Percentiles rank a stretch among this genome's conserved stretches.
Conservation (phyloP, 2,888 invertebrate genomes). For the Geotrupes spiniger region DNA sequence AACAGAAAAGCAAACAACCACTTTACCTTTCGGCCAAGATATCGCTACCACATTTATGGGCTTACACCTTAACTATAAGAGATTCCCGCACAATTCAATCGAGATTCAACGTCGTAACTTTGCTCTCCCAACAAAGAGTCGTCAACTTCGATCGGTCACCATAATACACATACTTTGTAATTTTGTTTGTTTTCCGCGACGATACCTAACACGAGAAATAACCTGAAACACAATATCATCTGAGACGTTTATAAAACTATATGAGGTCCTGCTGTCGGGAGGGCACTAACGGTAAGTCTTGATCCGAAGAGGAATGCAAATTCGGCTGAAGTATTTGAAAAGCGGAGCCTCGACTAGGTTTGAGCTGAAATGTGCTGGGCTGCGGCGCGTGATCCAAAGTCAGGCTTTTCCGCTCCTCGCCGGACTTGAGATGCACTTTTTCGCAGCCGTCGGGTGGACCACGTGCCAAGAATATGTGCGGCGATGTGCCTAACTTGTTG, state of each 20-base stretch:
- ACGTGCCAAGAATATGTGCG: constrained; percentile 80
- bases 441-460: constrained; percentile 91
- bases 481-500: constrained; percentile 72
- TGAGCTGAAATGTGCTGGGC: constrained; percentile 71
- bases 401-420: constrained; percentile 51
- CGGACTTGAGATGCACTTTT: constrained; percentile 71
- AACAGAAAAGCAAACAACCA: too few relatives aligned
- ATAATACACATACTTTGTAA: too few relatives aligned
- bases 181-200: too few relatives aligned
- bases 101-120: too few relatives aligned
- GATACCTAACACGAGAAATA: constrained; percentile 4
- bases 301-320: constrained; percentile 27
- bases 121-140: too few relatives aligned
- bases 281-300: constrained; percentile 43
- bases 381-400: constrained; percentile 46
- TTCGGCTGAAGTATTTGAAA: constrained; percentile 68
- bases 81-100: too few relatives aligned
- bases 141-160: too few relatives aligned
- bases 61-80: too few relatives aligned
- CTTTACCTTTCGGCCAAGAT: too few relatives aligned
- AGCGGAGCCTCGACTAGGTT: constrained; percentile 76
- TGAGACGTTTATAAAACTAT: constrained; percentile 22
- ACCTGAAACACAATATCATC: constrained; percentile 16
- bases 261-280: constrained; percentile 35
- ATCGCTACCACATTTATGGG: too few relatives aligned